Percentiles rank a stretch among this genome's conserved stretches.
Evolutionary conservation across 2,797 vertebrate genomes (phyloP).

Genomic region (Pitangus sulphuratus): DNA sequence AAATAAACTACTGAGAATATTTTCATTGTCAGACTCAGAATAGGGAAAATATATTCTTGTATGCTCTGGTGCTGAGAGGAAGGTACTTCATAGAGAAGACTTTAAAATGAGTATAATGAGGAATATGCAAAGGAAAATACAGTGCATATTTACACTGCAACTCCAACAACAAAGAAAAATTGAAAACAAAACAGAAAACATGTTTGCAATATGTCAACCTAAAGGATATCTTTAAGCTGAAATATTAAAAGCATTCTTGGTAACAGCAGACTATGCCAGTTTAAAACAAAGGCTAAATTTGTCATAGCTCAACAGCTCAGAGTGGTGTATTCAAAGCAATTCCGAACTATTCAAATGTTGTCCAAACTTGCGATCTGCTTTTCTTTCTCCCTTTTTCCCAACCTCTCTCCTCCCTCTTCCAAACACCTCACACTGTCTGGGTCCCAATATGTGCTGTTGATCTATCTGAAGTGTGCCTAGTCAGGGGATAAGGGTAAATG

Average conservation of each 20-base stretch:
- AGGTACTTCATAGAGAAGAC: background rate
- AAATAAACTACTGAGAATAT: background rate
- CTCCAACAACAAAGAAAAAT: conserved; percentile 59
- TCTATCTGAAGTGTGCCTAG: background rate
- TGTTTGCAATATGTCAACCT: background rate
- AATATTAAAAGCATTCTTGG: conserved; percentile 21
- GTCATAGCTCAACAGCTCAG: conserved; percentile 41
- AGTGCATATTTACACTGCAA: conserved; percentile 15
- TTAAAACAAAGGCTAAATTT: conserved; percentile 55
- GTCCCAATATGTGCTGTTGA: background rate
- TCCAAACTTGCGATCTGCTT: background rate
- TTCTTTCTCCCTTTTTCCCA: background rate
- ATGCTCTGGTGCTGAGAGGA: background rate
- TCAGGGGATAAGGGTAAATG: background rate
- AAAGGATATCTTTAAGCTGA: conserved; percentile 23
- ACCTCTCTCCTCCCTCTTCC: background rate
- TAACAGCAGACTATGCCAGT: conserved; percentile 14
- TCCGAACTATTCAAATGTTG: conserved; percentile 17
- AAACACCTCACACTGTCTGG: background rate
- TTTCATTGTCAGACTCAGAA: background rate
- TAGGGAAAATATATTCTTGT: background rate
- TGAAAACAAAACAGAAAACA: conserved; percentile 62
- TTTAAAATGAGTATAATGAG: conserved; percentile 5
- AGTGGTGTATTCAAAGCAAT: background rate
- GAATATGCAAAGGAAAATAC: background rate